These are phyloP conservation scores for Anisognathus igniventris DNA, from an alignment of 2,797 vertebrate species.

Conservation along the genomic window DNA sequence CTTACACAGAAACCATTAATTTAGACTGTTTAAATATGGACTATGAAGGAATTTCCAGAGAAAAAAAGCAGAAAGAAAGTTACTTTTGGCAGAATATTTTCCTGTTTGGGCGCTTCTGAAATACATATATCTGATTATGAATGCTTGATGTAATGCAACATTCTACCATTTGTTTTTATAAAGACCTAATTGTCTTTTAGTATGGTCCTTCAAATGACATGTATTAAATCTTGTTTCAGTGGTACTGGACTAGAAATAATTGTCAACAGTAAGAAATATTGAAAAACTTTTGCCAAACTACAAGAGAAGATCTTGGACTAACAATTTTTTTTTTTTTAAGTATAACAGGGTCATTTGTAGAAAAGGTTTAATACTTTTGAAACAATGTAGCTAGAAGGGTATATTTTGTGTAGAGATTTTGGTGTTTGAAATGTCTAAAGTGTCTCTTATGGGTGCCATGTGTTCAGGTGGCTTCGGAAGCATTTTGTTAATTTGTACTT, in stretches of 20 bases:
- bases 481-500: background rate
- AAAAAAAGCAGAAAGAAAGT: background rate
- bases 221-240: background rate
- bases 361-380: background rate
- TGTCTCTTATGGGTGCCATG: rapidly evolving
- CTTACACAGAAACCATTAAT: background rate
- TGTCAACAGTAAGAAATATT: background rate
- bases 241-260: background rate
- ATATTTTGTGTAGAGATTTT: background rate
- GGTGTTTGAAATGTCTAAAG: background rate
- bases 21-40: background rate
- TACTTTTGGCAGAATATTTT: background rate
- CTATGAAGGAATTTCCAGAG: background rate
- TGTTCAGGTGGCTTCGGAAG: background rate
- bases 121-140: background rate
- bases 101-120: background rate
- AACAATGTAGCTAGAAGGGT: background rate
- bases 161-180: background rate
- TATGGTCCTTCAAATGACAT: background rate
- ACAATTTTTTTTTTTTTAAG: background rate
- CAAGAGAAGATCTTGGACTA: background rate
- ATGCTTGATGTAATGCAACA: background rate
- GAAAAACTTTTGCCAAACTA: background rate
- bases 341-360: background rate
- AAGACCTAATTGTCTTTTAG: background rate